Evolutionary conservation across 1,140 invertebrate species (phyloP), one percentile per base, ranked within the genome.

Genomic region (Nephila pilipes): DNA sequence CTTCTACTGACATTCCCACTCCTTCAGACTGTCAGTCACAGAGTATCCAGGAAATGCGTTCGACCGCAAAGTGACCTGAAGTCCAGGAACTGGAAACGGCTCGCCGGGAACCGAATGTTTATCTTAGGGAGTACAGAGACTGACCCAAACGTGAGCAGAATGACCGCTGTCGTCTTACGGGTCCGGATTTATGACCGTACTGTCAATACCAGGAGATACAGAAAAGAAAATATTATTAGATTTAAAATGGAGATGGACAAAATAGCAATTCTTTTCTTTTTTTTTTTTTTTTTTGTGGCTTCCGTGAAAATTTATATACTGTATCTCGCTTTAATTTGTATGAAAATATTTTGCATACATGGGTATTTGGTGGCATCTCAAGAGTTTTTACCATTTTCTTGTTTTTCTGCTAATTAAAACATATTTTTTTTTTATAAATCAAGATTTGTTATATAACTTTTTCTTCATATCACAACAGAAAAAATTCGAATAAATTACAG

Each of bases 191-290:
- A 29, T 20, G 69, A 20, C 29, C 6, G 16, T 16, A 1, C 16
- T 32, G 69, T 75, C 69, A 75, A 75, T 75, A 75, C 25, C 29
- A 14, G 36, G 18, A 75, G 32, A 75, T 75, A 75, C 29, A 75
- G 69, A 36, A 75, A 75, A 75, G 29, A 75, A 32, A 60, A 60
- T 60, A 60, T 60, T 46, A 46, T 46, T 46, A 10, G 46, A 32
- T 75, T 75, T 32, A 75, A 32, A 36, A 75, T 46, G 46, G 46
- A 10, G 46, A 46, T 46, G 12, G 46, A 46, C 29, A 32, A 6
- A 75, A 16, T 32, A 0, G 2, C 3, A 25, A 12, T 29, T 12
- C 6, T 69, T 69, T 69, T 69, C 55, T 57, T 57, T n/a, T n/a
- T n/a, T n/a, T 46, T 8, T 2, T 46, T 58, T 22, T 60, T 60